Evolutionary conservation across 2,113 vertebrate genomes (phyloP), one percentile per base, ranked within the genome.

Genomic region (Stegastes partitus): DNA sequence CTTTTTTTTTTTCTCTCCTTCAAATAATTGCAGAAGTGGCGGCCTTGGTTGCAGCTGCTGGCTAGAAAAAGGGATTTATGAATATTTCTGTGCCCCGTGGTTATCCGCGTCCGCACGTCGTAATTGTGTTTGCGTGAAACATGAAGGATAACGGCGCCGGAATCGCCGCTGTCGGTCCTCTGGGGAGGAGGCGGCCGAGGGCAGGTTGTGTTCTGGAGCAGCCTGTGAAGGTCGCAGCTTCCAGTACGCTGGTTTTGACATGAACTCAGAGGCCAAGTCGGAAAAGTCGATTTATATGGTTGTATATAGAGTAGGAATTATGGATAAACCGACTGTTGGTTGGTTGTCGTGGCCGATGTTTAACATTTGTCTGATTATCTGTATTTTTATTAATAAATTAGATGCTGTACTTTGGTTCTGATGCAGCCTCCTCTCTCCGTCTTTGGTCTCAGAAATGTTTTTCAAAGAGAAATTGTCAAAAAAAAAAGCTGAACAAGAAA

Each of bases 191-290:
- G 50, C 72, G 61, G 49, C 81, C 51, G n/a, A 10, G 5, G 67
- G 67, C 74, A 68, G 44, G 63, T 63, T 63, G 26, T 61, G 31
- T 51, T 73, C 45, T 42, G 21, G 44, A 59, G 45, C 39, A 51
- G 69, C 64, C 54, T 74, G 70, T 75, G 72, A 87, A 89, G 87
- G 91, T 90, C 85, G 66, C 55, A 65, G 23, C 58, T 73, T 68
- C 22, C 76, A 44, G 69, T 44, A 55, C 45, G 74, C 42, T 58
- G 10, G 10, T n/a, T 58, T 72, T 72, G 71, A 34, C 19, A 62
- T 70, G 3, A 56, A 50, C 53, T 58, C 34, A 16, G 26, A 58
- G 31, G 26, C 26, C 50, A 44, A 28, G 26, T 28, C 5, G 26
- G 5, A 28, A 28, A 28, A 28, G 26, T 28, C 5, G 26, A 28